phyloP scores from a whole-genome alignment of 2,113 vertebrate species.

The Pterocles burchelli region DNA sequence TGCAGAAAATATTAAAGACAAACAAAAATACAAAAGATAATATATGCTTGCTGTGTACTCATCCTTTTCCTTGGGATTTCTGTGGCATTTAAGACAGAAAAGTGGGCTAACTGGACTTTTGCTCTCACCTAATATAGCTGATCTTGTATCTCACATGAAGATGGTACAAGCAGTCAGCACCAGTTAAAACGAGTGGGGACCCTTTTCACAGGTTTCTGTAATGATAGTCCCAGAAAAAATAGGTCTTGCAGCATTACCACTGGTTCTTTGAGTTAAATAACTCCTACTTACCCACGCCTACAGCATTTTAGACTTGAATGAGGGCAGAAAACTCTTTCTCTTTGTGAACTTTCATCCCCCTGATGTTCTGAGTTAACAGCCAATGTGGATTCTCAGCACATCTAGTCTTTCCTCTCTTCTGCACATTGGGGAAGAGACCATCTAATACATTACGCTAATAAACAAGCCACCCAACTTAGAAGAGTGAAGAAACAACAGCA shows the following conservation, averaged over 20 bases:
- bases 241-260: neutral
- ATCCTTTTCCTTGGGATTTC: neutral
- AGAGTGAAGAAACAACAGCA: neutral
- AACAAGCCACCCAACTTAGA: neutral
- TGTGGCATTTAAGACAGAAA: neutral
- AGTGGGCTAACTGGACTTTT: neutral
- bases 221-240: neutral
- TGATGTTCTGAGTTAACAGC: neutral
- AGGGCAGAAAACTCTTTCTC: neutral
- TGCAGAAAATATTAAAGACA: neutral
- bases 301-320: neutral
- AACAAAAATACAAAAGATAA: neutral
- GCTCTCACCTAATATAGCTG: neutral
- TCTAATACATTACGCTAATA: rapidly evolving
- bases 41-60: neutral
- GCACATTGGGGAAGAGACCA: neutral
- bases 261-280: neutral
- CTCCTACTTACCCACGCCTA: neutral
- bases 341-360: no score
- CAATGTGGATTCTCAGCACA: neutral
- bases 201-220: neutral
- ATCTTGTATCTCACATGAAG: neutral
- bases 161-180: neutral
- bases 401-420: neutral
- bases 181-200: neutral